A percentile compares a stretch with the other conserved stretches of the same genome.
These are phyloP conservation scores for Caracal caracal DNA, from an alignment of 2,113 vertebrate genomes.

Conservation along the genomic window DNA sequence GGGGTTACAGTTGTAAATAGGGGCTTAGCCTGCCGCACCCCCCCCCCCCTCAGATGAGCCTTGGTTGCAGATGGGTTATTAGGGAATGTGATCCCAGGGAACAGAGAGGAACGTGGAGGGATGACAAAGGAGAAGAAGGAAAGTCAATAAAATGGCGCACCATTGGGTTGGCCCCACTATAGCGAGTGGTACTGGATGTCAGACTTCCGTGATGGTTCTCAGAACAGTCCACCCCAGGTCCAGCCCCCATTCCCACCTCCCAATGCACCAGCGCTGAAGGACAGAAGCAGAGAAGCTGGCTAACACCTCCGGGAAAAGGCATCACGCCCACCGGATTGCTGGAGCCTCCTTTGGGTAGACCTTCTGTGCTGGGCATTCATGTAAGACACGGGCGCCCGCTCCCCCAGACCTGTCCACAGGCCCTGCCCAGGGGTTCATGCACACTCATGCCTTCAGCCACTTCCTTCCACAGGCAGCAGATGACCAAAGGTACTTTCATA, in stretches of 20 bases:
- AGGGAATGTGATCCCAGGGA: not conserved
- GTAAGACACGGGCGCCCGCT: not conserved
- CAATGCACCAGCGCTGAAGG: not conserved
- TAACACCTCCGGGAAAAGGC: not conserved
- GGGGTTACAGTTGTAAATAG: not conserved
- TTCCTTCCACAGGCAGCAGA: not conserved
- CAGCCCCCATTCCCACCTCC: not conserved
- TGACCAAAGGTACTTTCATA: no score
- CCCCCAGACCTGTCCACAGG: not conserved
- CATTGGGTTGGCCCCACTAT: rapidly evolving
- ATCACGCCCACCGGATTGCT: rapidly evolving
- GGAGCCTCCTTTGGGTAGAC: not conserved
- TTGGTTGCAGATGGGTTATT: not conserved
- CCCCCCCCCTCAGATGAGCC: not conserved
- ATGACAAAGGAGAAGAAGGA: not conserved
- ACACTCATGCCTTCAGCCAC: not conserved
- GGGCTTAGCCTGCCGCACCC: not conserved
- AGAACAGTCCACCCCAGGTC: no score
- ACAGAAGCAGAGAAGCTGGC: not conserved
- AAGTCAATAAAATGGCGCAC: not conserved
- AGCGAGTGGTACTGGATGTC: rapidly evolving
- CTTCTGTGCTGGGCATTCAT: not conserved
- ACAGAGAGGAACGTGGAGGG: not conserved
- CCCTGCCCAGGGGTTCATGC: not conserved
- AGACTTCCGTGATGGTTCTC: not conserved